Evolutionary conservation across 1,140 invertebrate species (phyloP), one percentile per base, ranked within the genome.

Genomic region (Drosophila pruinosa): DNA sequence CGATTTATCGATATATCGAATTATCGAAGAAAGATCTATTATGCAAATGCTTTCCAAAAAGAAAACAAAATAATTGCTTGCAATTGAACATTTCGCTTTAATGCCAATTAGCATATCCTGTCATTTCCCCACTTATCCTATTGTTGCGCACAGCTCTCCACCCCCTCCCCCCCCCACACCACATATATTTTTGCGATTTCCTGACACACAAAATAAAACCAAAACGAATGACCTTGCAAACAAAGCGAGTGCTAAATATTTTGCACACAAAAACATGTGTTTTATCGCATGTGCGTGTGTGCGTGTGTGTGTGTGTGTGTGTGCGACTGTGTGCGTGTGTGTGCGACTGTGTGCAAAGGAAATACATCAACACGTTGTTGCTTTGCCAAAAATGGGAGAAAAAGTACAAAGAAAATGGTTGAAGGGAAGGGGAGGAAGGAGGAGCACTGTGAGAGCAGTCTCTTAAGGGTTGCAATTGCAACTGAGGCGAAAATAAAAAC

Each of bases 181-280:
- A 26, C 6, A 6, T 7, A 22, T 12, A 34, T 24, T 59, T 22
- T 41, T 31, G 26, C 34, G 28, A 57, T 59, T 79, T 76, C 63
- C 45, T 85, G 81, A 85, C 81, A 85, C 81, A 85, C 73, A 86
- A 85, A 85, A 86, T 88, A 86, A 86, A 86, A 88, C 52, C 74
- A 88, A 77, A 88, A 75, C 81, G 82, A 86, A 86, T 81, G 81
- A 86, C 81, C 81, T 86, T 86, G 81, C 69, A 73, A 88, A 65
- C 61, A 67, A 63, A 64, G 53, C 52, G 72, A 64, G 52, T 70
- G 61, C 76, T 56, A 17, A 79, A 64, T 68, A 59, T 68, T 58
- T 63, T 74, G 24, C 58, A 59, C 28, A 53, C 69, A 58, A 72
- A 75, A 80, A 79, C 77, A 80, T 79, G 58, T 80, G 77, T 72